Evolutionary conservation across 2,113 vertebrate species (phyloP), one percentile per base, ranked within the genome.

Genomic region (Taurulus bubalis): DNA sequence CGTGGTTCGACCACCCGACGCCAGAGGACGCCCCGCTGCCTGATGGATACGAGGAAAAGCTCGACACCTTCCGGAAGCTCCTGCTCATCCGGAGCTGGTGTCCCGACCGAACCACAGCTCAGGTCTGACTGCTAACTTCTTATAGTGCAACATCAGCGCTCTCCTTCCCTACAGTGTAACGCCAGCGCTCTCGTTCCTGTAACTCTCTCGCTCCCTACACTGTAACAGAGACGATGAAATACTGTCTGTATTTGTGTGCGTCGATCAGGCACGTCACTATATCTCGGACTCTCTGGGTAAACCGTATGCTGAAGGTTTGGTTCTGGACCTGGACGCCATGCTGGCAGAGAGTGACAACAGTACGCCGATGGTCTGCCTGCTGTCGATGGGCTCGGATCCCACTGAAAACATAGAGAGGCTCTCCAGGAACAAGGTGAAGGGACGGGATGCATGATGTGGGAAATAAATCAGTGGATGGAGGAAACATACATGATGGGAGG

Each of bases 1-100:
- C 82, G 22, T 97, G 96, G 96, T 97, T 96, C 30, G 96, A 96
- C 87, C 87, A 91, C 66, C 93, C 93, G 5, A 89, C 94, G 2
- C 96, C 96, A 40, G 96, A 96, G 89, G 95, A 96, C 0, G 73
- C 93, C 28, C 18, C 89, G 3, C 87, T 95, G 82, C 96, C 96
- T 38, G 94, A 96, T 83, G 96, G 93, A 0, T 97, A 96, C 18
- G 93, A 96, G 81, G 91, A 71, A 9, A 79, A 89, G 59, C 86
- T 96, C 9, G 94, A 96, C 88, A 89, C 94, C 3, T 96, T 97
- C 85, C 84, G 68, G 74, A 97, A 96, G 80, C 91, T 97, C 9
- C 94, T 96, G 26, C 95, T 97, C 34, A 93, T 97, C 75, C 94
- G 96, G 22, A 95, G 96, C 89, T 97, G 96, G 96, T 95, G 96